Conservation (phyloP, 2,113 vertebrate species). For the Syngnathoides biaculeatus region DNA sequence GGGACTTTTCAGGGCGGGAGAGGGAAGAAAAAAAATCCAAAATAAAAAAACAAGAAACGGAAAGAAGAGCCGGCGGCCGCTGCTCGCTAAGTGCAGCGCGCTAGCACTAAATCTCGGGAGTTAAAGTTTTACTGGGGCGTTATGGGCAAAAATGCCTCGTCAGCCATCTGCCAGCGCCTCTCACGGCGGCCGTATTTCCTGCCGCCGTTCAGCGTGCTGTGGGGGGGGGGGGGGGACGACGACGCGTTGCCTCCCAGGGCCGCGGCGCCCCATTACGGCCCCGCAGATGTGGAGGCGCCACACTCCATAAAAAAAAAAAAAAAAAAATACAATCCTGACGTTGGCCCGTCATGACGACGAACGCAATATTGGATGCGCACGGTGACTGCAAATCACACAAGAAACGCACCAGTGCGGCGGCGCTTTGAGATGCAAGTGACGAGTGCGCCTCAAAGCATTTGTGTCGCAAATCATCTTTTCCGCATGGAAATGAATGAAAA, state of each 20-base stretch:
- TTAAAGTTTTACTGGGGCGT: slow-evolving; percentile 99
- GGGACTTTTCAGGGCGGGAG: slow-evolving; percentile 79
- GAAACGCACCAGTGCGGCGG: background rate
- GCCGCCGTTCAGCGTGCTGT: slow-evolving; percentile 83
- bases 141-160: slow-evolving; percentile 99
- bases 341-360: background rate
- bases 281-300: slow-evolving; percentile 22
- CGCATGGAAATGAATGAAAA: too few relatives aligned
- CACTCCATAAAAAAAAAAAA: background rate
- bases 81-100: slow-evolving; percentile 94
- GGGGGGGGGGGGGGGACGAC: slow-evolving; percentile 76
- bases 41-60: background rate
- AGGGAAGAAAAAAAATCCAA: background rate
- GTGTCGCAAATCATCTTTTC: too few relatives aligned
- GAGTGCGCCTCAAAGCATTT: too few relatives aligned
- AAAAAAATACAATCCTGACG: background rate
- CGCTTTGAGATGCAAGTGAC: too few relatives aligned
- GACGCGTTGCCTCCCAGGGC: slow-evolving; percentile 83
- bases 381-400: background rate
- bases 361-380: background rate
- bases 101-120: slow-evolving; percentile 95
- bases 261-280: slow-evolving; percentile 84
- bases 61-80: slow-evolving; percentile 92
- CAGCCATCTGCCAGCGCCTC: slow-evolving; percentile 99
- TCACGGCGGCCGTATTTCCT: slow-evolving; percentile 97